Evolutionary conservation across 2,888 invertebrate species (phyloP), one percentile per base, ranked within the genome.

Genomic region (Dynastes tityus): DNA sequence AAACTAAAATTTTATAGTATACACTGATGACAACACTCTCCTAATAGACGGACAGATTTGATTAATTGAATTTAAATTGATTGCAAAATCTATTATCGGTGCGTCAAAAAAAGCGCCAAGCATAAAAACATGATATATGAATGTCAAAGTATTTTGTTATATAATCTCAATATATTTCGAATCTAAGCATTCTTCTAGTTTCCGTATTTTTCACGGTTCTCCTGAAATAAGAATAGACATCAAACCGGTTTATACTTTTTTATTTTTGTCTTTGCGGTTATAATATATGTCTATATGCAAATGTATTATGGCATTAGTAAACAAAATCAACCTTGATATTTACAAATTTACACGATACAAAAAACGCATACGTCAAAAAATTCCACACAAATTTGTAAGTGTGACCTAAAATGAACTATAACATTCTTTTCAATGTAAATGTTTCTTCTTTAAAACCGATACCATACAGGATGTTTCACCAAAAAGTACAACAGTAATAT

Each of bases 241-340:
- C 49, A 49, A 49, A 68, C 68, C 68, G 27, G 68, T 68, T 68
- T 49, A 9, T 11, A 2, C 49, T 49, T 68, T 58, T 71, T 37
- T 73, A 61, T 61, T 73, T 61, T 73, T 45, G 45, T 45, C n/a
- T 73, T 58, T 22, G 8, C 55, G 8, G n/a, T 53, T 11, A n/a
- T 58, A 73, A 73, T 40, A 55, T 71, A 11, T 11, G 11, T 45
- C 6, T 45, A 45, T 45, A 73, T 73, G 58, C 61, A 73, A 73
- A 73, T 73, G 11, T 13, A 13, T 73, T 40, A 73, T 16, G 22
- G 16, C 61, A 27, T 40, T n/a, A 13, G 58, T 73, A 73, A 73
- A 73, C 73, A 73, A 61, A 73, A 29, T 22, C 58, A 73, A 61
- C 73, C 73, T 73, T 73, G 73, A 45, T 73, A 73, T 73, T 73